Conservation (phyloP, 2,888 invertebrate genomes). For the Entomobrya multifasciata region DNA sequence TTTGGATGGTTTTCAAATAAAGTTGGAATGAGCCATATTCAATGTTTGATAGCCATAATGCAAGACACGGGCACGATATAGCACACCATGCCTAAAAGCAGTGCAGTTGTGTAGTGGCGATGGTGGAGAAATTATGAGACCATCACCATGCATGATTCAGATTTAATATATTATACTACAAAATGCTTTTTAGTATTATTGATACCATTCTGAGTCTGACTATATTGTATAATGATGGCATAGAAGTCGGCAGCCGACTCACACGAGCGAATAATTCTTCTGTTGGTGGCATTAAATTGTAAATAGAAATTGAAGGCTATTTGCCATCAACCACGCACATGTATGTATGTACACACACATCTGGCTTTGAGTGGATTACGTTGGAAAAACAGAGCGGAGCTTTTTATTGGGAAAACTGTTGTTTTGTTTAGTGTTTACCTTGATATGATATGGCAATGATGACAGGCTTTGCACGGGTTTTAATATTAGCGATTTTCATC, state of each 20-base stretch:
- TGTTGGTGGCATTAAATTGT: conserved; percentile 34
- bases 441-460: conserved; percentile 54
- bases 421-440: conserved; percentile 55
- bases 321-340: neutral
- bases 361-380: conserved; percentile 55
- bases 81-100: too few species aligned
- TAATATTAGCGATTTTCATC: conserved; percentile 2
- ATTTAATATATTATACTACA: conserved; percentile 5
- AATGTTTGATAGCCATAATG: too few species aligned
- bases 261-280: conserved; percentile 17
- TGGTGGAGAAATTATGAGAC: neutral
- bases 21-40: conserved; percentile 64
- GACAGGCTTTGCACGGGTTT: conserved; percentile 34
- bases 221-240: conserved; percentile 24
- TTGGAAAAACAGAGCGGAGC: conserved; percentile 44
- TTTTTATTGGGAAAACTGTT: too few species aligned
- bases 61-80: conserved; percentile 11
- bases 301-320: conserved; percentile 40
- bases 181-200: conserved; percentile 1
- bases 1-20: conserved; percentile 50
- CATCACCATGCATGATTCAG: conserved; percentile 53
- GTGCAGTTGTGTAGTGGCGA: too few species aligned
- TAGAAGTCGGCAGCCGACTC: conserved; percentile 21
- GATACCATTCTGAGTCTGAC: too few species aligned
- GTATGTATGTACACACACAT: neutral